phyloP scores from a whole-genome alignment of 1,140 invertebrate species.

The Drosophila ananassae region DNA sequence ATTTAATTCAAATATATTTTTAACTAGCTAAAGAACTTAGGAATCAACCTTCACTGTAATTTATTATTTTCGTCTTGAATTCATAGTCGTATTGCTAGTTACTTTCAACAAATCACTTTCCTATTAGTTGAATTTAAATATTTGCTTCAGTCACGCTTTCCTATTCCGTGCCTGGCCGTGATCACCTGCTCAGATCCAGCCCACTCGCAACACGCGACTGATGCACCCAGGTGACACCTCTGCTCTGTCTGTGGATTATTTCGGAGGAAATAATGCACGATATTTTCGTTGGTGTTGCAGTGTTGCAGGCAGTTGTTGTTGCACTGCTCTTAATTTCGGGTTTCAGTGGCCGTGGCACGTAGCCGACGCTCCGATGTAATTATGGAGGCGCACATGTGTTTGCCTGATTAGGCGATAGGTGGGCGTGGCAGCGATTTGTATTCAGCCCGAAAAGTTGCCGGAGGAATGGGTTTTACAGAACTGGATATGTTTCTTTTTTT shows the following conservation, averaged over 20 bases:
- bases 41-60: no score
- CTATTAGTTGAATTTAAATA: background rate
- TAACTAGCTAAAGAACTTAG: no score
- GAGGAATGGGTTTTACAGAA: background rate
- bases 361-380: conserved; percentile 67
- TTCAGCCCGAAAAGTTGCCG: conserved; percentile 42
- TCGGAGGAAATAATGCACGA: conserved; percentile 50
- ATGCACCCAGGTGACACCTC: conserved; percentile 63
- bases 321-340: conserved; percentile 76
- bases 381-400: conserved; percentile 78
- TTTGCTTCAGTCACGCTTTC: background rate
- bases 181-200: conserved; percentile 8
- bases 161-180: background rate
- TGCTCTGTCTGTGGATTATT: conserved; percentile 49
- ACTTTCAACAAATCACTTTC: background rate
- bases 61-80: no score
- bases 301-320: conserved; percentile 32
- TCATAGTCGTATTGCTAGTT: background rate
- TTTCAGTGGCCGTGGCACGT: conserved; percentile 71
- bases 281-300: conserved; percentile 26
- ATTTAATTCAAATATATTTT: no score
- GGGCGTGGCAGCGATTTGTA: conserved; percentile 64
- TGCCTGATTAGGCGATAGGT: conserved; percentile 74
- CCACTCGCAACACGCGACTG: conserved; percentile 24
- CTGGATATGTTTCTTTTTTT: conserved; percentile 12